Percentiles rank a stretch among this genome's conserved stretches.
phyloP scores from a whole-genome alignment of 2,888 invertebrate species.

The Coleophora deauratella region DNA sequence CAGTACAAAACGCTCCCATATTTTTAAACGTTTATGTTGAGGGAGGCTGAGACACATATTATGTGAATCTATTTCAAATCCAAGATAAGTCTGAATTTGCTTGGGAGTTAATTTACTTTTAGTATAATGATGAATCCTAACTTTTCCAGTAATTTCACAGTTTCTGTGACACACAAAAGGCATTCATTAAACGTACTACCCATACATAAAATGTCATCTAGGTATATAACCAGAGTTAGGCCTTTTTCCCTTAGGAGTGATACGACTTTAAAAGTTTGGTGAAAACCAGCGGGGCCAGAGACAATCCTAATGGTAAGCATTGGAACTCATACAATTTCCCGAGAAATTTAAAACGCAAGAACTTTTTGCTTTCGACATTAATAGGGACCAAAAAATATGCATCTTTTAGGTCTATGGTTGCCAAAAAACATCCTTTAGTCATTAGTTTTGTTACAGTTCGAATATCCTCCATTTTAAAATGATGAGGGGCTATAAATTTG shows the following conservation, averaged over 20 bases:
- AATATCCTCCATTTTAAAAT: conserved; percentile 15
- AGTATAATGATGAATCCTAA: too few species aligned
- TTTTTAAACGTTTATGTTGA: background rate
- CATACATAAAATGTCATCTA: conserved; percentile 11
- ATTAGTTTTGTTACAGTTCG: conserved; percentile 9
- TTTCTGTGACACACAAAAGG: background rate
- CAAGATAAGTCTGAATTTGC: too few species aligned
- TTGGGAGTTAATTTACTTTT: conserved; percentile 6
- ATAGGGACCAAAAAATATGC: conserved; percentile 8
- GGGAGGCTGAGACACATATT: conserved; percentile 8
- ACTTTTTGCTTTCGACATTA: background rate
- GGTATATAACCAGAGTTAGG: conserved; percentile 3
- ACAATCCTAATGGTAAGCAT: conserved; percentile 11
- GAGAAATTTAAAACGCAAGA: conserved; percentile 4
- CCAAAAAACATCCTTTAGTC: conserved; percentile 6
- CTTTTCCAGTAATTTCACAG: too few species aligned
- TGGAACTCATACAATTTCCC: conserved; percentile 10
- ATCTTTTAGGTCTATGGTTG: conserved; percentile 10
- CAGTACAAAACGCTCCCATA: background rate
- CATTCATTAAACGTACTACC: conserved; percentile 3
- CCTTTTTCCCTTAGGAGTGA: conserved; percentile 8
- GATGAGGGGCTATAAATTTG: conserved; percentile 6
- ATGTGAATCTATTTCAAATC: conserved; percentile 6
- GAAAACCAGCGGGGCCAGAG: conserved; percentile 10
- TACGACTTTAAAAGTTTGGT: conserved; percentile 11